Conservation (phyloP, 2,113 vertebrate species). For the Strix uralensis region DNA sequence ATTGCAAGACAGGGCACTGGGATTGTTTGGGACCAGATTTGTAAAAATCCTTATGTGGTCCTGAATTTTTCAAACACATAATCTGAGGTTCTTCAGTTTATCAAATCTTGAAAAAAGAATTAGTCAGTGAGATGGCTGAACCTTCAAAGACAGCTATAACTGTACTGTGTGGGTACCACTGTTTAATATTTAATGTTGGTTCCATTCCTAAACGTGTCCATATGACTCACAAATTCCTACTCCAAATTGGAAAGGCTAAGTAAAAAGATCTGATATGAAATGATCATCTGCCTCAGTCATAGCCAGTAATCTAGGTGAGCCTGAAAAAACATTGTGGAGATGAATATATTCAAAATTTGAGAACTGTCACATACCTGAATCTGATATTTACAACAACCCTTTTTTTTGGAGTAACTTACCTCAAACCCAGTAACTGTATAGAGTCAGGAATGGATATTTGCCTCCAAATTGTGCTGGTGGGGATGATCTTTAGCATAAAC, state of each 20-base stretch:
- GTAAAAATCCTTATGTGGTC: constrained; percentile 2
- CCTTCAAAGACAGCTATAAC: constrained; percentile 21
- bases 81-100: neutral
- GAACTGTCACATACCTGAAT: neutral
- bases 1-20: neutral
- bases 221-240: constrained; percentile 8
- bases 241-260: neutral
- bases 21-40: neutral
- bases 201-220: neutral
- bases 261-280: neutral
- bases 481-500: neutral
- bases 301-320: neutral
- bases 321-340: neutral
- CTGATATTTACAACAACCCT: neutral
- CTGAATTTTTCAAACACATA: constrained; percentile 7
- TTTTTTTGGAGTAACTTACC: neutral
- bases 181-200: neutral
- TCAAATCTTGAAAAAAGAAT: neutral
- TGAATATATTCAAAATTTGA: neutral
- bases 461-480: neutral
- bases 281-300: neutral
- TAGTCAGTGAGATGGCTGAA: neutral
- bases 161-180: neutral
- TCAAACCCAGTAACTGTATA: neutral
- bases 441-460: neutral